Base-by-base conservation (phyloP, 2,113 vertebrate genomes). In the Gadus macrocephalus region DNA sequence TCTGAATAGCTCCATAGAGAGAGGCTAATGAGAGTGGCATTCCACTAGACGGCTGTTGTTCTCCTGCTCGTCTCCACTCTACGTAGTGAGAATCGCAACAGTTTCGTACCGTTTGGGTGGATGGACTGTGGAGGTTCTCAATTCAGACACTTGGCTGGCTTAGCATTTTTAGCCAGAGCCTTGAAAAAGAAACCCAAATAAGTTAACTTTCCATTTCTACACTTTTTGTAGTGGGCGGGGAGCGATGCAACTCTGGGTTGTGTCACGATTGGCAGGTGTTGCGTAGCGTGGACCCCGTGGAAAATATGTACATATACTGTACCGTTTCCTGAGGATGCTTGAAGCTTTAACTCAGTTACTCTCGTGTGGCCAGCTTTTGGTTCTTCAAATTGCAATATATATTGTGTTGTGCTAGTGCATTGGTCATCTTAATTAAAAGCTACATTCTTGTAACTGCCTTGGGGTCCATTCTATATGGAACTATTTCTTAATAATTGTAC, bases 21-120 rank as follows among this genome's bases (percentile, higher is more conserved):
- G 83, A 81, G 85, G 87, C 88, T 89, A 90, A 89, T 89, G 83
- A 89, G 82, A 86, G 81, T 53, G 15, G 74, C 78, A 74, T 83
- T 87, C 75, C 81, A 67, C 78, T 35, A 5, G 72, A 77, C 81
- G 69, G 71, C 82, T 83, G 81, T 70, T 86, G 83, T 84, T 87
- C 85, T 81, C 76, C 86, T 84, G 85, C 81, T 83, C 86, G 73
- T 88, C 78, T 86, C 77, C 20, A 69, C 77, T 81, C 66, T 78
- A 80, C 78, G 62, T 61, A 82, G 83, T 88, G 88, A 73, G 83
- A 88, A 85, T 83, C 79, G 78, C 84, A 83, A 88, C 78, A 56
- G 86, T 82, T 86, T 87, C 88, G 85, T 77, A 83, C 35, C 9
- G 89, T 85, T 83, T 85, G 88, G 84, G 86, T 82, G 85, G 86